Evolutionary conservation across 2,888 invertebrate species (phyloP).

Genomic region (Agrypnus murinus): DNA sequence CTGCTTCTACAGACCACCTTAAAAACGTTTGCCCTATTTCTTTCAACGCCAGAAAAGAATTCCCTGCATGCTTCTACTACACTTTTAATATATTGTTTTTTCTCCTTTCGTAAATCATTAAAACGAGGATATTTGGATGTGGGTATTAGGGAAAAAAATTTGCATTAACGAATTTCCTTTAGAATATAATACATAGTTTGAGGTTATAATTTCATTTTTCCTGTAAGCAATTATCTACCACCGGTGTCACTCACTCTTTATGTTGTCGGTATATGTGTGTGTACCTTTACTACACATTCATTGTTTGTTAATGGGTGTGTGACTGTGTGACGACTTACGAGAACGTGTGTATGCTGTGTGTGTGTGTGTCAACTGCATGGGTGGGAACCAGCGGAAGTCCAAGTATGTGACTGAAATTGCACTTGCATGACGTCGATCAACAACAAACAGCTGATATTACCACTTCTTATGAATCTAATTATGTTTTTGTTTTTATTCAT

Average conservation of each 20-base stretch:
- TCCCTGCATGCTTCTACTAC: neutral
- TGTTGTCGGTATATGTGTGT: neutral
- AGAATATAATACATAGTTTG: neutral
- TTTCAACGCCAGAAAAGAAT: slow-evolving; percentile 1
- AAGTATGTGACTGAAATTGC: slow-evolving; percentile 43
- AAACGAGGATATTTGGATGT: no score
- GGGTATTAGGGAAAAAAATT: no score
- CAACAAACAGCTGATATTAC: slow-evolving; percentile 36
- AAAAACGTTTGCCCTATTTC: slow-evolving; percentile 50
- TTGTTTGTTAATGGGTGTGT: slow-evolving; percentile 48
- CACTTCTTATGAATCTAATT: slow-evolving; percentile 21
- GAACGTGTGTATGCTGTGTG: slow-evolving; percentile 12
- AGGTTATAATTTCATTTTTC: no score
- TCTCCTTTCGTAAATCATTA: no score
- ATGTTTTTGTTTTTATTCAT: slow-evolving; percentile 2
- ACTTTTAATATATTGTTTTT: no score
- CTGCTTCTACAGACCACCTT: slow-evolving; percentile 53
- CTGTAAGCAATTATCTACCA: neutral
- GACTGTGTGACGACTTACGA: slow-evolving; percentile 38
- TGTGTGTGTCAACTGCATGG: slow-evolving; percentile 41
- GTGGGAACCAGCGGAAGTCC: slow-evolving; percentile 47
- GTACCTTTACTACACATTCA: slow-evolving; percentile 38
- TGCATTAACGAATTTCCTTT: neutral
- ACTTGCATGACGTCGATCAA: slow-evolving; percentile 36
- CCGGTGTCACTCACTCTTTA: neutral